phyloP scores from a whole-genome alignment of 2,888 invertebrate species.

The Abrostola tripartita region DNA sequence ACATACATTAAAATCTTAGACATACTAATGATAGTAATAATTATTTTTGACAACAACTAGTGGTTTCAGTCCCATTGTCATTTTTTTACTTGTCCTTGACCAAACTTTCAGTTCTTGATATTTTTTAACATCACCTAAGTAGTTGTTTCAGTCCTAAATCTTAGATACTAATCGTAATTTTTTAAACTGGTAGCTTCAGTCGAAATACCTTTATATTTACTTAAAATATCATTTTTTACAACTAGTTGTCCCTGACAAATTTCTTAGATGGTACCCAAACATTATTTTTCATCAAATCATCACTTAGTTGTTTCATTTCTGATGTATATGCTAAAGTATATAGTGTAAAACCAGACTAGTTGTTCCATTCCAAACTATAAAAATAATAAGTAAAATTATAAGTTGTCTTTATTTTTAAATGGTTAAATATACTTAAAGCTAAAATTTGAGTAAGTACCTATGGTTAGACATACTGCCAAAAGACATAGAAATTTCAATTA shows the following conservation, averaged over 20 bases:
- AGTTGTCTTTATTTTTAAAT: too few species aligned
- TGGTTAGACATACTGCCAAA: too few species aligned
- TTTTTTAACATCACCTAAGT: background rate
- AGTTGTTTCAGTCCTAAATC: constrained; percentile 3
- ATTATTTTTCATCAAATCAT: background rate
- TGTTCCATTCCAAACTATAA: background rate
- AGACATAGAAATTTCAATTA: too few species aligned
- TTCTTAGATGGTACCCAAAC: background rate
- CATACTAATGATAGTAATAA: too few species aligned
- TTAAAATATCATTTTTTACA: background rate
- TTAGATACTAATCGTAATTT: background rate
- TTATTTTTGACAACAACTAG: constrained; percentile 1
- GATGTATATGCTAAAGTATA: too few species aligned
- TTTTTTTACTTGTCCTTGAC: background rate
- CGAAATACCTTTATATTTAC: background rate
- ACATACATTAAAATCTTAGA: too few species aligned
- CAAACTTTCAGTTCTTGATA: background rate
- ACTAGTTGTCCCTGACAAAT: background rate
- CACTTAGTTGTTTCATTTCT: background rate
- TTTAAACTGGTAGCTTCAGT: background rate
- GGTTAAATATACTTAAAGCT: too few species aligned
- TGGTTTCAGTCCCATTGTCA: background rate
- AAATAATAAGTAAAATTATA: background rate
- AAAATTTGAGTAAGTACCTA: too few species aligned
- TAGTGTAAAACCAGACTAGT: background rate